phyloP scores from a whole-genome alignment of 2,797 vertebrate genomes.

The Mionectes olivaceus region DNA sequence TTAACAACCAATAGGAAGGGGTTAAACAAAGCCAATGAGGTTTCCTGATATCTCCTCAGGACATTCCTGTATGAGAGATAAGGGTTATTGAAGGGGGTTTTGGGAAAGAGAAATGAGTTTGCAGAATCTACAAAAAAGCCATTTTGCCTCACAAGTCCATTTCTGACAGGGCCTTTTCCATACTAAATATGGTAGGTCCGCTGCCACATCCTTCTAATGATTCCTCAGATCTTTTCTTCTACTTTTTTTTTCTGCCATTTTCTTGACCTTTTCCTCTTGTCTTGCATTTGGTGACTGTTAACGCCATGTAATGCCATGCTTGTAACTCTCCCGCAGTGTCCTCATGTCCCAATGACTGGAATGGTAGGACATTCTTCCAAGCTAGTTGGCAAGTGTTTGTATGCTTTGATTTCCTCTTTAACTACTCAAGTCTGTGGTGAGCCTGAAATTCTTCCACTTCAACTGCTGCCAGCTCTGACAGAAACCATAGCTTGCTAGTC shows the following conservation, averaged over 20 bases:
- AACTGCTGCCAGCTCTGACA: conserved; percentile 22
- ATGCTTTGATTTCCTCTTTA: conserved; percentile 47
- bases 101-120: no score
- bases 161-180: no score
- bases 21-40: no score
- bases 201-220: neutral
- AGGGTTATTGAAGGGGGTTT: no score
- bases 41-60: no score
- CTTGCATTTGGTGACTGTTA: neutral
- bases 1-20: no score
- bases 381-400: neutral
- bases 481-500: neutral
- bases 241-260: neutral
- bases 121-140: no score
- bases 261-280: neutral
- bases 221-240: neutral
- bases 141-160: no score
- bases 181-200: no score
- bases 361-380: conserved; percentile 25
- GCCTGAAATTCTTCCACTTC: conserved; percentile 42
- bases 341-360: conserved; percentile 11
- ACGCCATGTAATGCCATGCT: neutral
- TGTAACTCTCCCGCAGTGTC: neutral
- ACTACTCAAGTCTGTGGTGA: conserved; percentile 29
- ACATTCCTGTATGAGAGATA: no score